Conservation (phyloP, 1,140 invertebrate species). For the Drosophila paulistorum region DNA sequence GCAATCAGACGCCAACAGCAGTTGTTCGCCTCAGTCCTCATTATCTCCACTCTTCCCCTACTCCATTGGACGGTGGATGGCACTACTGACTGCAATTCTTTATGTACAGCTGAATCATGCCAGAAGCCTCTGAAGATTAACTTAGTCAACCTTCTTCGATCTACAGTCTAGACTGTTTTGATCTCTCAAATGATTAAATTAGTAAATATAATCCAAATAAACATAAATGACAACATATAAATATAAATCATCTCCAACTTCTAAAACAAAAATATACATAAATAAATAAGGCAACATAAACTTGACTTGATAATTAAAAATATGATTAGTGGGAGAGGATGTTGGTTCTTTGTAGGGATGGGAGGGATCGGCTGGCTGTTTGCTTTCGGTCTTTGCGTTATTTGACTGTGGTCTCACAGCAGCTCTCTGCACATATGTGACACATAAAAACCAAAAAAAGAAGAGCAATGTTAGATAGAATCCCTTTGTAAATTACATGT, state of each 20-base stretch:
- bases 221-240: conserved; percentile 69
- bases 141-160: too few relatives aligned
- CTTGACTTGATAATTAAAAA: conserved; percentile 41
- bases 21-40: background rate
- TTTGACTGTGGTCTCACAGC: too few relatives aligned
- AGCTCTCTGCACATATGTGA: background rate
- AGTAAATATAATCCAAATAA: conserved; percentile 64
- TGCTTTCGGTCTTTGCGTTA: background rate
- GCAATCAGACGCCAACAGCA: background rate
- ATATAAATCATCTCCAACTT: conserved; percentile 66
- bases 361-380: background rate
- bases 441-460: background rate
- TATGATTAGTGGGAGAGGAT: background rate
- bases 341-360: background rate
- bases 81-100: too few relatives aligned
- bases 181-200: conserved; percentile 42
- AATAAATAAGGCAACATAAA: conserved; percentile 1
- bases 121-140: too few relatives aligned
- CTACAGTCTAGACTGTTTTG: too few relatives aligned
- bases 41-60: background rate
- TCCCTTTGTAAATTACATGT: conserved; percentile 13
- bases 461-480: conserved; percentile 3
- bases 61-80: too few relatives aligned
- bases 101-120: too few relatives aligned
- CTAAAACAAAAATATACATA: background rate